Base-by-base conservation (phyloP, 2,797 vertebrate species). In the Hylomyscus alleni region DNA sequence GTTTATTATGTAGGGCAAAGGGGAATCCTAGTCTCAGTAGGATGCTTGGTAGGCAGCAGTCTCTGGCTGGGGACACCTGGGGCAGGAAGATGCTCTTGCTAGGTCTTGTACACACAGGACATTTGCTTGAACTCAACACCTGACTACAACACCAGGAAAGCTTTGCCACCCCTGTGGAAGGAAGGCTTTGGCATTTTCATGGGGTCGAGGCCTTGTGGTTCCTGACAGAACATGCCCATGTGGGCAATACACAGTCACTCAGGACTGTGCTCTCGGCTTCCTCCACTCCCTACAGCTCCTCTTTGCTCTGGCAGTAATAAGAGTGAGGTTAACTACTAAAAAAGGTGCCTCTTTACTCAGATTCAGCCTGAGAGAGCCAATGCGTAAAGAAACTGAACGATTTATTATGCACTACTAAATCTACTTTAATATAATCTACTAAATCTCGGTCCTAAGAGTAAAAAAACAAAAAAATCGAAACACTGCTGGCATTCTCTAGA, bases 381-480 rank as follows among this genome's bases (percentile, higher is more conserved):
- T 31, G 73, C n/a, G 54, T 67, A 87, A 89, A 78, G 85, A 78
- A 6, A 54, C 50, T 50, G 44, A 50, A 81, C 3, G 22, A 91
- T 22, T 92, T 22, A 65, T 76, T 56, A 88, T 0, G 95, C 31
- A 78, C 9, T 24, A 78, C 29, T 31, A 31, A 65, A 65, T 65
- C 62, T 31, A 31, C 29, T 14, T 65, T 14, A 65, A 31, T 65
- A 65, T 65, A 65, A 31, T 22, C 6, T 73, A 88, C 24, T 81
- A 96, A 37, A 80, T 3, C 26, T 93, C 52, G 77, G 52, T 60
- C 31, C 14, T 29, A 86, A 93, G 47, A 89, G 82, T 89, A 73
- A 81, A 37, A 93, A 82, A 81, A 37, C 91, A 82, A 73, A 65
- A 81, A 92, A 94, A 54, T 22, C 62, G 6, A 81, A 88, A 82